Evolutionary conservation across 2,888 invertebrate species (phyloP), one percentile per base, ranked within the genome.

Genomic region (Pomacea canaliculata): DNA sequence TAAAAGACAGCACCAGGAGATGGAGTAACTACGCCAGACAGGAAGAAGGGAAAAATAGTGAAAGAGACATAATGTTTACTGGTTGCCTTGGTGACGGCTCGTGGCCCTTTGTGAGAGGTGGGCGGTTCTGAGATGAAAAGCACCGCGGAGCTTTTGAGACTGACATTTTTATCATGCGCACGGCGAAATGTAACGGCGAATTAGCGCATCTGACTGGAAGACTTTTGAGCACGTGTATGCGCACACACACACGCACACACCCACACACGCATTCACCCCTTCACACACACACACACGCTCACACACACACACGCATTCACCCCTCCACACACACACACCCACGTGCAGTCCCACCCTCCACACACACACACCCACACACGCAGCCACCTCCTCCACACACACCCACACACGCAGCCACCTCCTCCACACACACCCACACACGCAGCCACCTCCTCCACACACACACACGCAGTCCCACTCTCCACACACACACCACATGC

Each of bases 221-320:
- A 16, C 16, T 56, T 56, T 56, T 8, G 10, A 13, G 51, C 51
- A 56, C 69, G 69, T 49, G 49, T 51, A 70, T 51, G 51, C 49
- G 49, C 70, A 56, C 70, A 70, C 70, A 70, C 51, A 49, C 70
- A 49, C 51, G 56, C 37, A 70, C 69, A 49, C 69, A 70, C 49
- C 2, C 19, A 66, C 66, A 23, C 27, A 8, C 23, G 46, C 66
- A 46, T 10, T 19, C n/a, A n/a, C n/a, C 63, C n/a, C 63, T 23
- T 0, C 23, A 23, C 23, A 23, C 0, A 63, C 23, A 4, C 23
- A 7, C 18, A n/a, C 65, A 2, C 23, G n/a, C 65, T 19, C 27
- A 19, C 19, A 65, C 16, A 12, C 12, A 23, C 23, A 23, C 23
- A 23, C 23, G 23, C 23, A 23, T 23, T 23, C 23, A 23, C 23